Conservation (phyloP, 64 coral and sea anemone genomes). For the Trachythela sp. region DNA sequence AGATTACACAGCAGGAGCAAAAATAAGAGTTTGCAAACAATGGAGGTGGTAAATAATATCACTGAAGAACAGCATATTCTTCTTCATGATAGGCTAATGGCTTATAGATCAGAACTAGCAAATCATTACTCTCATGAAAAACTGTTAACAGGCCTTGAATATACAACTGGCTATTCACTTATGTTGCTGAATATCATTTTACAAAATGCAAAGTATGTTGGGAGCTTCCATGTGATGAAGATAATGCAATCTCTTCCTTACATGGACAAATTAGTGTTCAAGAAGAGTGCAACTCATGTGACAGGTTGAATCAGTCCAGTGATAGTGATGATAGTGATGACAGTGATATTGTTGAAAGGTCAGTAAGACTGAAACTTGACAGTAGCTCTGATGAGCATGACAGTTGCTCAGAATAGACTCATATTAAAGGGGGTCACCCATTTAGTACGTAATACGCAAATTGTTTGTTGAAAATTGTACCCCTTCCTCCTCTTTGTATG, state of each 20-base stretch:
- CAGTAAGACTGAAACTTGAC: background rate
- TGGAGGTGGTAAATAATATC: background rate
- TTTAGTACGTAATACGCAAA: too few species aligned
- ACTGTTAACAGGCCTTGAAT: background rate
- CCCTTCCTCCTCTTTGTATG: too few species aligned
- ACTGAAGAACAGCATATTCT: background rate
- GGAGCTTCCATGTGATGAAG: background rate
- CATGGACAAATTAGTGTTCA: background rate
- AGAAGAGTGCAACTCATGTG: too few species aligned
- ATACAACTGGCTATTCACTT: background rate
- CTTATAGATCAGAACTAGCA: slow-evolving; percentile 13
- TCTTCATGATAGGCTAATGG: background rate
- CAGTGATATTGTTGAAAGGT: background rate
- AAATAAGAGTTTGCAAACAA: background rate
- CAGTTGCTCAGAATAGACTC: background rate
- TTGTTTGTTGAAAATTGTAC: too few species aligned
- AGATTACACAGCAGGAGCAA: background rate
- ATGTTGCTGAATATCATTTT: background rate
- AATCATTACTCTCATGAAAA: background rate
- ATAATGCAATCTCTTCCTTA: too few species aligned
- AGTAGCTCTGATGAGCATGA: background rate
- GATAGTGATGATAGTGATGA: background rate
- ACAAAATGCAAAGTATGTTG: background rate
- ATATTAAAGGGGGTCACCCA: too few species aligned
- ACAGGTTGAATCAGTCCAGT: background rate